Evolutionary conservation across 2,888 invertebrate genomes (phyloP), one percentile per base, ranked within the genome.

Genomic region (Mythimna lalbum): DNA sequence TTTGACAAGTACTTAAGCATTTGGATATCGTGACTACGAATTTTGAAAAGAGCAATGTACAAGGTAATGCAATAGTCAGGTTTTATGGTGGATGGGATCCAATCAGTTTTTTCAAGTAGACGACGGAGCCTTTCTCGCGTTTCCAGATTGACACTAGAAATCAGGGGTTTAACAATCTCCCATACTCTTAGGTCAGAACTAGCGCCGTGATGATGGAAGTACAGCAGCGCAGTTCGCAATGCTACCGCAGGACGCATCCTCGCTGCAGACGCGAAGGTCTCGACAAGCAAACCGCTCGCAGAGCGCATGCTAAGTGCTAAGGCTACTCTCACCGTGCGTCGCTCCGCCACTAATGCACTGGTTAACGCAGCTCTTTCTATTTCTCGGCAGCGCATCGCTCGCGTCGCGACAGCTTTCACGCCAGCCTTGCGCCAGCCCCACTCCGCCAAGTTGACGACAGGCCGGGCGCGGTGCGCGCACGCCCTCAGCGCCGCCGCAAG

Each of bases 391-490:
- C 80, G 76, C 6, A 88, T 69, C 4, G 89, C 76, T 60, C 81
- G 87, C 65, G 91, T 93, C 0, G 91, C 88, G n/a, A 92, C 79
- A 31, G 90, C 88, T 74, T 92, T 93, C 7, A 88, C 88, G 31
- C 94, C 93, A 43, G 87, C 65, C 57, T 76, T 61, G n/a, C 72
- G 76, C 91, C 91, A 92, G 36, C 89, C 88, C 19, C 86, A 73
- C 9, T 68, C 65, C 10, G 89, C 80, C 7, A 91, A 78, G 55
- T 91, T 83, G 6, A 91, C 59, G 36, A 70, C 63, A 36, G 91
- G 90, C 70, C 88, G 87, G 4, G 87, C 83, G 39, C 87, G 83
- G 68, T 91, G 91, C 21, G 83, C 83, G 63, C 91, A 91, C 12
- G 90, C 88, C 81, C 87, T 86, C 39, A 93, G 55, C 19, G 82